Percentiles rank a stretch among this genome's conserved stretches.
These are phyloP conservation scores for Hypolimnas misippus DNA, from an alignment of 2,888 invertebrate species.

Conservation along the genomic window DNA sequence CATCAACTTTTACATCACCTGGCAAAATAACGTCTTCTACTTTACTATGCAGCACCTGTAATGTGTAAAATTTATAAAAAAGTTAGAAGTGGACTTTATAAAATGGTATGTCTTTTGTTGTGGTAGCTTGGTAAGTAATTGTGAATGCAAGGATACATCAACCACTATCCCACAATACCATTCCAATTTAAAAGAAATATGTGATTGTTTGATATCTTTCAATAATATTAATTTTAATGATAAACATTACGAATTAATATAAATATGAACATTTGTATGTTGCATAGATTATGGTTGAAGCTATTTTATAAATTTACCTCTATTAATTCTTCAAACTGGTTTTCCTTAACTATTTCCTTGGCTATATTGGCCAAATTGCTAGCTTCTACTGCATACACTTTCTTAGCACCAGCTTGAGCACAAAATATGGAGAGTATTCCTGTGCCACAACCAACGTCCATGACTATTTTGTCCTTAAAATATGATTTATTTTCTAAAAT, in stretches of 20 bases:
- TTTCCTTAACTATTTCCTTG: constrained; percentile 87
- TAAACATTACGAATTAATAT: background rate
- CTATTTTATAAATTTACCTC: constrained; percentile 73
- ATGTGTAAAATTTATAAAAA: constrained; percentile 17
- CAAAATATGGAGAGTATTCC: constrained; percentile 96
- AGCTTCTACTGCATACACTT: constrained; percentile 94
- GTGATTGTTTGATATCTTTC: too few relatives aligned
- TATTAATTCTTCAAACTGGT: constrained; percentile 86
- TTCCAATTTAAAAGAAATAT: too few relatives aligned
- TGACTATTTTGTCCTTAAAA: constrained; percentile 90
- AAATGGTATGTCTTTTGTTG: too few relatives aligned
- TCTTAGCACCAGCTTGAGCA: constrained; percentile 94
- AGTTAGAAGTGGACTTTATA: background rate
- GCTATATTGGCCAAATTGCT: constrained; percentile 87
- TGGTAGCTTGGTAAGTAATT: too few relatives aligned
- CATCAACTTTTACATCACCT: constrained; percentile 88
- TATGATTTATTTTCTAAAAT: constrained; percentile 87
- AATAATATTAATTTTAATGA: too few relatives aligned
- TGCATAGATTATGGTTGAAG: too few relatives aligned
- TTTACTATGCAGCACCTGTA: constrained; percentile 88
- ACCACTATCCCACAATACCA: background rate
- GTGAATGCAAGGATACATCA: background rate
- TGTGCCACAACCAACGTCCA: constrained; percentile 94
- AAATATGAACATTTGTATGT: too few relatives aligned
- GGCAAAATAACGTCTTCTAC: constrained; percentile 91